These are phyloP conservation scores for Dermatemys mawii DNA, from an alignment of 2,113 vertebrate genomes.

Conservation along the genomic window DNA sequence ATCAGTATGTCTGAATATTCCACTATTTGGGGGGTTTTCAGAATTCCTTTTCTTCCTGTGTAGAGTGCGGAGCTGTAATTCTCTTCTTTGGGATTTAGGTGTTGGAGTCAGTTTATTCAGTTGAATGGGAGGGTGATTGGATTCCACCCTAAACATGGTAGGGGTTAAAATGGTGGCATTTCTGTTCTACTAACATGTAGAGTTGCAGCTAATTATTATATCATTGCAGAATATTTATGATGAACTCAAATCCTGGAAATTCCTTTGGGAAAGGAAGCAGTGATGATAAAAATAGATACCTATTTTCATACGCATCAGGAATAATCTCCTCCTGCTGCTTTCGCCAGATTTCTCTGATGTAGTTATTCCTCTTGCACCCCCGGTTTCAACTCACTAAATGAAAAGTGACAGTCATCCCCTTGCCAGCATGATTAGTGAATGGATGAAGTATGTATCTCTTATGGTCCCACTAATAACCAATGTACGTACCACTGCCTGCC, in stretches of 20 bases:
- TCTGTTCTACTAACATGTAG: accelerated
- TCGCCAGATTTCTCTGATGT: background rate
- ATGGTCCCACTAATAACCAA: background rate
- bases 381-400: no score
- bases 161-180: background rate
- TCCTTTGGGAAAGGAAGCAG: background rate
- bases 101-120: background rate
- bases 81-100: background rate
- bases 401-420: accelerated
- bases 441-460: accelerated
- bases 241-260: background rate
- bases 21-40: background rate
- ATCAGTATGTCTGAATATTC: background rate
- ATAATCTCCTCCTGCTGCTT: background rate
- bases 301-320: accelerated
- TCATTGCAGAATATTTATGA: accelerated
- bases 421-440: accelerated
- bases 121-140: background rate
- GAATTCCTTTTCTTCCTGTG: background rate
- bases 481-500: no score
- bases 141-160: background rate
- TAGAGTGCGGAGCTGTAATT: background rate
- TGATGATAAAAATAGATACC: background rate
- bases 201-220: accelerated
- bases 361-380: no score